These are phyloP conservation scores for Polypterus senegalus DNA, from an alignment of 2,113 vertebrate genomes.

Conservation along the genomic window DNA sequence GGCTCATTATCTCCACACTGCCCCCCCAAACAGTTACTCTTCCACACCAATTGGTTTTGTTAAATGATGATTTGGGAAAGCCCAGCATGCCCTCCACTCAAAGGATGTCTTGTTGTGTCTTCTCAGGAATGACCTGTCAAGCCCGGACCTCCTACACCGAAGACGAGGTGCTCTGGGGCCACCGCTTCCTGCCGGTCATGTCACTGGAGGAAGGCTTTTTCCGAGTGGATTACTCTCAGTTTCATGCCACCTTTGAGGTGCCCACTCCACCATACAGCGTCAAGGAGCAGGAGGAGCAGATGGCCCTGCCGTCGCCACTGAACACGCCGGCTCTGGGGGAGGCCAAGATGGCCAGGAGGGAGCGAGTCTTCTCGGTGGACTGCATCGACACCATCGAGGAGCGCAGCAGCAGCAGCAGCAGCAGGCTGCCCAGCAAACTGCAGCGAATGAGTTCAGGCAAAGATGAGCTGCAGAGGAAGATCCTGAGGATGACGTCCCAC, in stretches of 20 bases:
- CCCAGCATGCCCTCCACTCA: no score
- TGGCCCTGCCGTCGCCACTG: constrained; percentile 39
- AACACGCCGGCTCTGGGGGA: constrained; percentile 36
- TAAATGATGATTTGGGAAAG: no score
- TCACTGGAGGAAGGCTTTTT: constrained; percentile 83
- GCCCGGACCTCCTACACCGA: constrained; percentile 79
- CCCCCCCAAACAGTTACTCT: no score
- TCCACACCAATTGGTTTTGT: no score
- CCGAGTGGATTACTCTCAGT: constrained; percentile 76
- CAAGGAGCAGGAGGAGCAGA: constrained; percentile 71
- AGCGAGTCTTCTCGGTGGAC: constrained; percentile 54
- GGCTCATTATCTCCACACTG: no score
- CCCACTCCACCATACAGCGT: constrained; percentile 67
- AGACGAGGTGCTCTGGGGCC: constrained; percentile 77
- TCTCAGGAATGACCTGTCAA: constrained; percentile 73
- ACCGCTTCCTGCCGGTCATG: constrained; percentile 78
- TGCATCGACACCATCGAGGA: constrained; percentile 42
- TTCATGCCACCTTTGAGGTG: constrained; percentile 74
- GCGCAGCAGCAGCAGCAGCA: constrained; percentile 20
- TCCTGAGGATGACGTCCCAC: constrained; percentile 33
- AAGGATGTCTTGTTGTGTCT: background rate
- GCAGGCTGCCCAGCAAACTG: constrained; percentile 56
- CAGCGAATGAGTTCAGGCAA: constrained; percentile 57
- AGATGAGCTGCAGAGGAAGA: constrained; percentile 45
- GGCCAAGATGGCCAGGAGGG: constrained; percentile 35